Conservation (phyloP, 2,888 invertebrate genomes). For the Drosophila pseudotakahashii region DNA sequence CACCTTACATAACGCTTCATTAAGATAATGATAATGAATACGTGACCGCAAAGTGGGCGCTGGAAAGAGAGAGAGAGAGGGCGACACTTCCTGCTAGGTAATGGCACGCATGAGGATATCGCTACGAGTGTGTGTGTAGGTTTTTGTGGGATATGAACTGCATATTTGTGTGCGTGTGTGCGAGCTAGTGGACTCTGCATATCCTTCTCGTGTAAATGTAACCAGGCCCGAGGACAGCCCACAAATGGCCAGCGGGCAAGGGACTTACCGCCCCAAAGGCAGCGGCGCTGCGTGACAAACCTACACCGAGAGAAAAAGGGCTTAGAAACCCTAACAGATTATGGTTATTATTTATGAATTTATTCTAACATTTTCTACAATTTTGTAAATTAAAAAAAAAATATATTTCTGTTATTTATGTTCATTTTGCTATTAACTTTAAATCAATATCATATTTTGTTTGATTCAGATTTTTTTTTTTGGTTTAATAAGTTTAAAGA, state of each 20-base stretch:
- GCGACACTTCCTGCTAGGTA: constrained; percentile 60
- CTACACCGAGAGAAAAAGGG: constrained; percentile 2
- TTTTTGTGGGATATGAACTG: constrained; percentile 13
- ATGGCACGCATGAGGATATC: constrained; percentile 74
- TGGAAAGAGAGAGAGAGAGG: constrained; percentile 6
- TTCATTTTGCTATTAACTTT: no score
- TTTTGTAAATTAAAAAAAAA: no score
- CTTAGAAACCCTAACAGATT: no score
- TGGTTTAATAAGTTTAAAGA: no score
- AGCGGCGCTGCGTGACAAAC: constrained; percentile 15
- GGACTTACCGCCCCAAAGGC: constrained; percentile 67
- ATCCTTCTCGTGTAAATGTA: constrained; percentile 31
- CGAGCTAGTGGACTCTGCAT: constrained; percentile 16
- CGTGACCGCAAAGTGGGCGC: constrained; percentile 66
- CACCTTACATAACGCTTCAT: constrained; percentile 81
- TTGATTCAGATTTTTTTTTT: no score
- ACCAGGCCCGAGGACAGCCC: constrained; percentile 26
- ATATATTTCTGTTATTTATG: no score
- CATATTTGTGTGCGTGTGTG: constrained; percentile 5
- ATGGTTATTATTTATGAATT: no score
- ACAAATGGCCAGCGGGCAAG: constrained; percentile 74
- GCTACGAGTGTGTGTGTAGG: constrained; percentile 12
- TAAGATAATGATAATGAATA: constrained; percentile 81
- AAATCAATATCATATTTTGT: no score
- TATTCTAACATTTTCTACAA: no score